Percentiles rank a stretch among this genome's conserved stretches.
phyloP scores from a whole-genome alignment of 2,113 vertebrate species.

The Elephantulus edwardii region DNA sequence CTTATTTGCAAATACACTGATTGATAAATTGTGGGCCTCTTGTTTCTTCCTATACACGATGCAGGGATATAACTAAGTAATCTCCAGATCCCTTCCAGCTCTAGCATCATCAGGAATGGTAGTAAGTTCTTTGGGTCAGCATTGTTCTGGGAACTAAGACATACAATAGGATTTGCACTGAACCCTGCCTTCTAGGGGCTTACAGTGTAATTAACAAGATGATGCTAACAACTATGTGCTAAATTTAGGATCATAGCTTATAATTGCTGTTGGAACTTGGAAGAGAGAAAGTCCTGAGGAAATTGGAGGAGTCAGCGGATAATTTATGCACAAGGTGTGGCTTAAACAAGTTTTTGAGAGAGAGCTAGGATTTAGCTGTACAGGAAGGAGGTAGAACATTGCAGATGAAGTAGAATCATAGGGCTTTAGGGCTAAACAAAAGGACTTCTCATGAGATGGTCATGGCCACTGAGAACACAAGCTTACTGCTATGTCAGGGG shows the following conservation, averaged over 20 bases:
- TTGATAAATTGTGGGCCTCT: background rate
- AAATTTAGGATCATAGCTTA: background rate
- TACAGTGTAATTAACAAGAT: background rate
- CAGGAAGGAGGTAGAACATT: background rate
- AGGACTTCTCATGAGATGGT: background rate
- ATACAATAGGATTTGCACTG: background rate
- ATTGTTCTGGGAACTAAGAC: background rate
- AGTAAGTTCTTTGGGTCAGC: background rate
- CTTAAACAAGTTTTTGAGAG: background rate
- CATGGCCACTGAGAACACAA: too few species aligned
- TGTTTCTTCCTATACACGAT: background rate
- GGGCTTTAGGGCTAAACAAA: background rate
- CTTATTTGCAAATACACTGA: conserved; percentile 30
- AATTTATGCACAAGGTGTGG: background rate
- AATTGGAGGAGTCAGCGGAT: background rate
- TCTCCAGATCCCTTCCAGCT: conserved; percentile 35
- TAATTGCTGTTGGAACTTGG: background rate
- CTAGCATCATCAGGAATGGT: background rate
- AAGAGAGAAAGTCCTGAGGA: background rate
- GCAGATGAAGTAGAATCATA: background rate
- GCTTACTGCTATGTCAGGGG: background rate
- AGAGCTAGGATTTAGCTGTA: background rate
- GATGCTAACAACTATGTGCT: background rate
- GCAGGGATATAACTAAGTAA: conserved; percentile 35
- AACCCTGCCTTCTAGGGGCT: background rate